Percentiles rank a stretch among this genome's conserved stretches.
Conservation (phyloP, 1,140 invertebrate species). For the Trichonephila clavata region DNA sequence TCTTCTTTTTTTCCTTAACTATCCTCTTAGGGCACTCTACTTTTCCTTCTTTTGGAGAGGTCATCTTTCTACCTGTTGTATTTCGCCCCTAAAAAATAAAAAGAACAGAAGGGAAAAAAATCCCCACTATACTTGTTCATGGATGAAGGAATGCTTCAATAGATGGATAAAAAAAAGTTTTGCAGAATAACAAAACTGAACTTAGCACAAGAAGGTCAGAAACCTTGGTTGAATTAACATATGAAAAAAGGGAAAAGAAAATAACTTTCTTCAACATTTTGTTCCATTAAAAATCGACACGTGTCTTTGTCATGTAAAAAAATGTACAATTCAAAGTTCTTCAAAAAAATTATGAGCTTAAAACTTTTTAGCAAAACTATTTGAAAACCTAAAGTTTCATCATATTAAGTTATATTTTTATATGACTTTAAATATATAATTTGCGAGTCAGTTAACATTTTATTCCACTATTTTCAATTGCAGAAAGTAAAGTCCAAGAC, state of each 20-base stretch:
- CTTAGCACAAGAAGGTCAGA: neutral
- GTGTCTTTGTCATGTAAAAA: neutral
- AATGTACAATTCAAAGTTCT: neutral
- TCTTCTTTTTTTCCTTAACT: neutral
- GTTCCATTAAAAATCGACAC: neutral
- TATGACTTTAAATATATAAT: too few relatives aligned
- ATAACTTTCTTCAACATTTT: neutral
- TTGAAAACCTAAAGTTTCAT: too few relatives aligned
- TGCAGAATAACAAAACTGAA: neutral
- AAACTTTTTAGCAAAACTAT: too few relatives aligned
- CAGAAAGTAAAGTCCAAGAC: too few relatives aligned
- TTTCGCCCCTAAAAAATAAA: neutral
- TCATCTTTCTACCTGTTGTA: neutral
- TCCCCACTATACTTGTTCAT: neutral
- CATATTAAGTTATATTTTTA: too few relatives aligned
- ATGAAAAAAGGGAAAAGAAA: slow-evolving; percentile 3
- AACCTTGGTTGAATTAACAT: slow-evolving; percentile 9
- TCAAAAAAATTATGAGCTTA: neutral
- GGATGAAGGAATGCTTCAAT: neutral
- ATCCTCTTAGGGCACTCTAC: neutral
- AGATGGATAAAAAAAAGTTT: neutral
- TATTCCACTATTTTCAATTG: too few relatives aligned
- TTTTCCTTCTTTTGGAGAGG: neutral
- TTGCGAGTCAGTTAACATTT: too few relatives aligned
- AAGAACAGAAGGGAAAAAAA: neutral